phyloP scores from a whole-genome alignment of 1,140 invertebrate genomes.

The Hycleus cichorii region DNA sequence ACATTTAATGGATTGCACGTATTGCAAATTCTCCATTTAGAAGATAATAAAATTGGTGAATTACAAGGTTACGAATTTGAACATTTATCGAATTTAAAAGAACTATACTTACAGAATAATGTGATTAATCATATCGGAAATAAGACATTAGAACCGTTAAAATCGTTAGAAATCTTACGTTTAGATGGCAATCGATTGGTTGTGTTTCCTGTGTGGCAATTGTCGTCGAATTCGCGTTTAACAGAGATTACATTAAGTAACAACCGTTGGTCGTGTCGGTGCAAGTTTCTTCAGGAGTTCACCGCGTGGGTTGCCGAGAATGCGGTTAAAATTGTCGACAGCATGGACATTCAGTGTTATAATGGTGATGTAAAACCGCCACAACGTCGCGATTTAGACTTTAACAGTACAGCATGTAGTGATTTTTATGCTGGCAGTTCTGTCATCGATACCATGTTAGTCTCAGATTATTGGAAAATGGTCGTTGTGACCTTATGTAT shows the following conservation, averaged over 20 bases:
- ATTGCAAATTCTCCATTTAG: conserved; percentile 74
- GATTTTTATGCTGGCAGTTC: conserved; percentile 76
- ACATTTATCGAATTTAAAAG: conserved; percentile 67
- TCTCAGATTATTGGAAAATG: conserved; percentile 78
- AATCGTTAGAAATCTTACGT: conserved; percentile 69
- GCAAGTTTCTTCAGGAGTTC: conserved; percentile 79
- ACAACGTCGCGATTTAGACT: conserved; percentile 65
- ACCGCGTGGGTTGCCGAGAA: conserved; percentile 78
- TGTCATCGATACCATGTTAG: conserved; percentile 73
- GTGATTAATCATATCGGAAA: conserved; percentile 70
- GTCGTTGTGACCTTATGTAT: conserved; percentile 70
- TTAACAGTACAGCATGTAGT: conserved; percentile 74
- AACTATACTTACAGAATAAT: conserved; percentile 85
- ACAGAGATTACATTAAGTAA: conserved; percentile 64
- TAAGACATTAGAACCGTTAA: conserved; percentile 67
- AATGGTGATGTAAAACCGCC: conserved; percentile 65
- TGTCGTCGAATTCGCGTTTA: conserved; percentile 62
- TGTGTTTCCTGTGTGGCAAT: conserved; percentile 76
- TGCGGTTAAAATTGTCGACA: conserved; percentile 69
- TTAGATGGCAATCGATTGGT: conserved; percentile 79
- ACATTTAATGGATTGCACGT: conserved; percentile 84
- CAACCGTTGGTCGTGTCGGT: conserved; percentile 85
- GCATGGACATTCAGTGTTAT: conserved; percentile 70
- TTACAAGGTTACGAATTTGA: conserved; percentile 87
- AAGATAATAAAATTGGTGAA: conserved; percentile 72